These are phyloP conservation scores for Homalodisca vitripennis DNA, from an alignment of 1,140 invertebrate species.

Conservation along the genomic window DNA sequence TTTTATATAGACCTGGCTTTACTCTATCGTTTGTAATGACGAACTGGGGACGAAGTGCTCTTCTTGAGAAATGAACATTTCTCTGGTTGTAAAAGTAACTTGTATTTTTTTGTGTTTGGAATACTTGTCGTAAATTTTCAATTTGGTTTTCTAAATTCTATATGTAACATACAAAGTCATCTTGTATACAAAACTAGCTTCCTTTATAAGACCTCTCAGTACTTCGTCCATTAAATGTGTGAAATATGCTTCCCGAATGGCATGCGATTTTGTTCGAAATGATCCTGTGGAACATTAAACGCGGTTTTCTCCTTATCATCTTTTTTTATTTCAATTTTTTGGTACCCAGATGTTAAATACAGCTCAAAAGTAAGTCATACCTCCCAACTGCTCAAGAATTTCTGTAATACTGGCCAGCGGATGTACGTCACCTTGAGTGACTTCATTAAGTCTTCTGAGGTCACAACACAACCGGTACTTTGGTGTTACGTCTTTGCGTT, in stretches of 20 bases:
- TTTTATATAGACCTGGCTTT: neutral
- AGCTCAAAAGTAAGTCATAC: slow-evolving; percentile 9
- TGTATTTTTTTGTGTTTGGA: neutral
- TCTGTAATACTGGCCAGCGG: slow-evolving; percentile 53
- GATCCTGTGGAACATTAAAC: neutral
- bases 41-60: neutral
- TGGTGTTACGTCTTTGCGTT: slow-evolving; percentile 13
- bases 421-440: slow-evolving; percentile 46
- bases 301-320: neutral
- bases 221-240: neutral
- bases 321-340: neutral
- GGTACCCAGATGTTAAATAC: neutral
- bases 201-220: neutral
- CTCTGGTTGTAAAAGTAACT: neutral
- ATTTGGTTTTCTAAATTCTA: slow-evolving; percentile 35
- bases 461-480: slow-evolving; percentile 37
- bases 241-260: neutral
- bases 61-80: neutral
- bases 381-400: slow-evolving; percentile 48
- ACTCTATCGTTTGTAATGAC: neutral
- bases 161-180: neutral
- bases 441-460: slow-evolving; percentile 39
- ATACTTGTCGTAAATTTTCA: slow-evolving; percentile 4
- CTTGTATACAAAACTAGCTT: neutral
- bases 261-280: neutral